Evolutionary conservation across 2,113 vertebrate species (phyloP).

Genomic region (Psammodynastes pulverulentus): DNA sequence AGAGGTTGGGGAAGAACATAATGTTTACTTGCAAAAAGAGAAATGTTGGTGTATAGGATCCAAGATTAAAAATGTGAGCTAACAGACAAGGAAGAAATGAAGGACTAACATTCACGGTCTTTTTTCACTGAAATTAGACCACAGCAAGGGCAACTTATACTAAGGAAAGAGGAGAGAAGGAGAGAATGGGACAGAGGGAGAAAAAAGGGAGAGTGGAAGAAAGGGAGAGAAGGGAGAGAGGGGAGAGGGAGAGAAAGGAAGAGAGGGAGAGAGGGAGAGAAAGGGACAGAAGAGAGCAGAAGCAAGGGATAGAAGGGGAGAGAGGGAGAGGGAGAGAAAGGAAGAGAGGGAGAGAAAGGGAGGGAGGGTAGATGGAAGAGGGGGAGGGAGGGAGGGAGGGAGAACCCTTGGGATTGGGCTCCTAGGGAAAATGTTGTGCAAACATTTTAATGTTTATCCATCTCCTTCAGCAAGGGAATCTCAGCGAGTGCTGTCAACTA

Average conservation of each 20-base stretch:
- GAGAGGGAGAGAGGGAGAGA: too few species aligned
- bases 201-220: too few species aligned
- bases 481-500: not conserved
- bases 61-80: not conserved
- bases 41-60: not conserved
- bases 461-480: not conserved
- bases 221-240: too few species aligned
- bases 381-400: not conserved
- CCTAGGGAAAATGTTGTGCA: not conserved
- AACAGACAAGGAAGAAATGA: not conserved
- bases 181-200: not conserved
- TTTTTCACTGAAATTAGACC: not conserved
- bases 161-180: too few species aligned
- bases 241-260: too few species aligned
- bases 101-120: not conserved
- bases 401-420: not conserved
- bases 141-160: not conserved
- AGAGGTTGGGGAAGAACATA: not conserved
- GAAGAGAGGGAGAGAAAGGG: too few species aligned
- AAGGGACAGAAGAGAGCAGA: too few species aligned
- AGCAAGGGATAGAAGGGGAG: too few species aligned
- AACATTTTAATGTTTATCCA: not conserved
- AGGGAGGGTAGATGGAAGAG: too few species aligned
- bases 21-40: not conserved
- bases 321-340: rapidly evolving